These are phyloP conservation scores for Micromys minutus DNA, from an alignment of 2,113 vertebrate genomes.

Conservation along the genomic window DNA sequence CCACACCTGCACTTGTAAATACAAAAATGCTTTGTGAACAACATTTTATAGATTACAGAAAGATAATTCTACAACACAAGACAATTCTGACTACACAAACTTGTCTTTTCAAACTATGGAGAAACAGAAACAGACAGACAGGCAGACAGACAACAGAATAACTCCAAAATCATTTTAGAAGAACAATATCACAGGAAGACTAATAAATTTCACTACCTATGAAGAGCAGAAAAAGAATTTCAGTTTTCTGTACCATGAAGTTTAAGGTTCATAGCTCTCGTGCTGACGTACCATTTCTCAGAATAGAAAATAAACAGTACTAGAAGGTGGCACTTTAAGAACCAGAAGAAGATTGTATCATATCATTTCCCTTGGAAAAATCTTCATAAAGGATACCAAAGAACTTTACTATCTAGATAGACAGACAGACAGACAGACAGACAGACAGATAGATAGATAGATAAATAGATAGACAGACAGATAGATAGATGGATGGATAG, in stretches of 20 bases:
- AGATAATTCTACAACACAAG: neutral
- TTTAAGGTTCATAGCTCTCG: neutral
- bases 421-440: no score
- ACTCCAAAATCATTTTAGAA: conserved; percentile 11
- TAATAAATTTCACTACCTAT: neutral
- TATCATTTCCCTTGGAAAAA: neutral
- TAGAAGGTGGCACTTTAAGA: neutral
- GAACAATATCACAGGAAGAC: neutral
- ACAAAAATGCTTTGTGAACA: neutral
- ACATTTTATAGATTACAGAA: conserved; percentile 4
- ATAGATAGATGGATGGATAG: no score
- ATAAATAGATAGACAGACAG: no score
- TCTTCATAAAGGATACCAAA: neutral
- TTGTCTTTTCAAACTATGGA: neutral
- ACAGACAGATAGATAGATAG: no score
- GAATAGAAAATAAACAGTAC: neutral
- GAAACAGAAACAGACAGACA: neutral
- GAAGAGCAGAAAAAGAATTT: neutral
- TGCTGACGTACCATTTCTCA: neutral
- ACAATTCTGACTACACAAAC: neutral
- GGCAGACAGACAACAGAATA: neutral
- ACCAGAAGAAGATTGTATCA: neutral
- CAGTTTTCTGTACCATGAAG: neutral
- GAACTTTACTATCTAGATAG: neutral
- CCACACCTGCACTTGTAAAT: neutral